Evolutionary conservation across 2,797 vertebrate genomes (phyloP).

Genomic region (Valencia hispanica): DNA sequence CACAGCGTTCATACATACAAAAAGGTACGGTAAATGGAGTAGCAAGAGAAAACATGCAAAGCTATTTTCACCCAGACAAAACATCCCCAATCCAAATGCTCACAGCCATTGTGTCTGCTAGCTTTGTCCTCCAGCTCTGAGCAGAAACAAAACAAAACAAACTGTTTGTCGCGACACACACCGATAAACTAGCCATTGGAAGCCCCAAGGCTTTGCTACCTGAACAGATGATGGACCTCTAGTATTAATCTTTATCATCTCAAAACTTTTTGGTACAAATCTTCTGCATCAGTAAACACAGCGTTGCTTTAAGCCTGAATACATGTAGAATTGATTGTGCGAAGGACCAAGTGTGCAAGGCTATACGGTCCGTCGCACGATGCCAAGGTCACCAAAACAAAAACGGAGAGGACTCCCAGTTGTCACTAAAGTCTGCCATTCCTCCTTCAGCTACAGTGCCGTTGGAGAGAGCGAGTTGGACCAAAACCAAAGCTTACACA

Average conservation of each 20-base stretch:
- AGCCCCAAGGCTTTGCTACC: background rate
- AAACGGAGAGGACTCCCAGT: background rate
- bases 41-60: background rate
- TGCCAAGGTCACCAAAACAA: background rate
- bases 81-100: background rate
- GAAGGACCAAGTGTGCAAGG: background rate
- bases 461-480: background rate
- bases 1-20: background rate
- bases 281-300: background rate
- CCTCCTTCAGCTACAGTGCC: background rate
- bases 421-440: background rate
- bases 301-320: background rate
- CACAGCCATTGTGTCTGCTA: background rate
- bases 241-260: background rate
- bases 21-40: background rate
- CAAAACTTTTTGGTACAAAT: background rate
- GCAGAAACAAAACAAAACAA: background rate
- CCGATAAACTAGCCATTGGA: background rate
- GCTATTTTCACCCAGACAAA: background rate
- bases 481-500: background rate
- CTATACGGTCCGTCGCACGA: background rate
- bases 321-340: background rate
- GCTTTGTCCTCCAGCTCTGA: background rate
- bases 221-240: background rate
- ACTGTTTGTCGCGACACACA: too few species aligned